These are phyloP conservation scores for Dromococcyx pavoninus DNA, from an alignment of 2,797 vertebrate species.

Conservation along the genomic window DNA sequence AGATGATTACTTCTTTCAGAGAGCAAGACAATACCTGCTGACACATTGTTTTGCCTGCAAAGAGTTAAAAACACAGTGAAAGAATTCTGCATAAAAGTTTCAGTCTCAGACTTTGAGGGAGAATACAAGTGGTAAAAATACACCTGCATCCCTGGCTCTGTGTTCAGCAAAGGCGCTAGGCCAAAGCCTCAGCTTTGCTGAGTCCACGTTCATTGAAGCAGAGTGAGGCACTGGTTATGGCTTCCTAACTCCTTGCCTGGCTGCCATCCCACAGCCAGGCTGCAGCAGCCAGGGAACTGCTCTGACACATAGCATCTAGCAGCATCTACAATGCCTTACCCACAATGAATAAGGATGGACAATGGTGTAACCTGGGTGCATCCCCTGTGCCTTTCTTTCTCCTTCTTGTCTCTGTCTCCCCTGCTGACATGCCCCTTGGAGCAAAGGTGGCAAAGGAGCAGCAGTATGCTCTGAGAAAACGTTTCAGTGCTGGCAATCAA, in stretches of 20 bases:
- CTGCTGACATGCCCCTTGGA: neutral
- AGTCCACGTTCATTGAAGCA: neutral
- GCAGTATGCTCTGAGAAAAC: accelerated
- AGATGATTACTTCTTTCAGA: neutral
- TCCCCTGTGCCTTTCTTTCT: neutral
- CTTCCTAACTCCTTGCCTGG: neutral
- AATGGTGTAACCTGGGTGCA: neutral
- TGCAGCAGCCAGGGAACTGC: neutral
- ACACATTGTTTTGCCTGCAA: neutral
- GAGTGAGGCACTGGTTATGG: neutral
- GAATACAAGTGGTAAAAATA: neutral
- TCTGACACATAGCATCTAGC: neutral
- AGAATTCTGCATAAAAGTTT: neutral
- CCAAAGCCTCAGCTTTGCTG: conserved; percentile 15
- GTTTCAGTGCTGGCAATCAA: neutral
- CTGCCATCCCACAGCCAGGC: neutral
- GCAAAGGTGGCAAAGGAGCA: neutral
- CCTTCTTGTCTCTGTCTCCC: neutral
- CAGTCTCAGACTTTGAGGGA: neutral
- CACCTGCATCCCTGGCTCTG: neutral
- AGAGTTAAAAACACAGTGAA: neutral
- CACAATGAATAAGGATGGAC: accelerated
- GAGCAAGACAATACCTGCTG: conserved; percentile 20
- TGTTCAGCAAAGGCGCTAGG: neutral
- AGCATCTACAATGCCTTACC: neutral